Evolutionary conservation across 2,113 vertebrate species (phyloP).

Genomic region (Formicarius rufipectus): DNA sequence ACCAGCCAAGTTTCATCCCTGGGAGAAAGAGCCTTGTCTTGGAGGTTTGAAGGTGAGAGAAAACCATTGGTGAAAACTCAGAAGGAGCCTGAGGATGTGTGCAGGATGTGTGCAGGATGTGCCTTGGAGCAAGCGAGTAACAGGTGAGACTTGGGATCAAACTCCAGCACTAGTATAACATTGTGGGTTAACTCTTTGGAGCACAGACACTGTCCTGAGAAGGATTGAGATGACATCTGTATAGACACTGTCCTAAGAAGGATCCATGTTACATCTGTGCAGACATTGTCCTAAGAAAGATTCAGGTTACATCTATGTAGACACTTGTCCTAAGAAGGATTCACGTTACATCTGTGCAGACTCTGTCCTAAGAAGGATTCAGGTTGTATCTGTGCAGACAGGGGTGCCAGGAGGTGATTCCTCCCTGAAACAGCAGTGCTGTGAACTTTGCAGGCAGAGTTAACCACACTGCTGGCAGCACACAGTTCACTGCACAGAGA

Average conservation of each 20-base stretch:
- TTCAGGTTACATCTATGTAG: not conserved
- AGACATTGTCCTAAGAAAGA: not conserved
- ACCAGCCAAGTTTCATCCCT: not conserved
- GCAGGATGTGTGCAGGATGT: fast-evolving
- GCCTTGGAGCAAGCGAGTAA: not conserved
- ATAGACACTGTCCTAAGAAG: not conserved
- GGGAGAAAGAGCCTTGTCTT: not conserved
- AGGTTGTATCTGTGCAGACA: not conserved
- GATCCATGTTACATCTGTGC: not conserved
- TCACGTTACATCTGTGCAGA: not conserved
- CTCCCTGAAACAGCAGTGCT: not conserved
- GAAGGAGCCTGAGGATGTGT: not conserved
- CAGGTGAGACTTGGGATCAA: not conserved
- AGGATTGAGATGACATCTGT: not conserved
- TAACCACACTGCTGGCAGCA: not conserved
- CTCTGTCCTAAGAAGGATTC: not conserved
- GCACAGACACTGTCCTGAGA: not conserved
- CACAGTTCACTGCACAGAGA: not conserved
- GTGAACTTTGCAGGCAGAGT: not conserved
- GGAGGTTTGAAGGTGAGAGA: not conserved
- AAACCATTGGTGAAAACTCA: not conserved
- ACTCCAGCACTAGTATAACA: not conserved
- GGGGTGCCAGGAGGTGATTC: not conserved
- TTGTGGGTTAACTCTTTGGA: not conserved
- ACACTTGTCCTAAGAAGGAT: not conserved